These are phyloP conservation scores for Bradynema listronoti DNA, from an alignment of 1,140 invertebrate species.

Conservation along the genomic window DNA sequence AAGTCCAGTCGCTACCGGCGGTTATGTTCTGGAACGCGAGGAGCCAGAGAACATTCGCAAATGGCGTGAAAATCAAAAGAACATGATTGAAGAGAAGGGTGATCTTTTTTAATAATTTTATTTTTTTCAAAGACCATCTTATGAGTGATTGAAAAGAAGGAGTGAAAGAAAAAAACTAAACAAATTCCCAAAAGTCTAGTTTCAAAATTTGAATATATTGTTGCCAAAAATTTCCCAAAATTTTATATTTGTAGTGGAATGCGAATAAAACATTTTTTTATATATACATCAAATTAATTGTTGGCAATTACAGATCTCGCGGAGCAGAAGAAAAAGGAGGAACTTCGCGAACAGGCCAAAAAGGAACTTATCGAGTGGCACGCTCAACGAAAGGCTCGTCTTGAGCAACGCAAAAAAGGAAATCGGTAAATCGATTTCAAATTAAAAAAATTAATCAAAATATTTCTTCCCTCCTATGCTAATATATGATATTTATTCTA, in stretches of 20 bases:
- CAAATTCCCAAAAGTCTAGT: too few species aligned
- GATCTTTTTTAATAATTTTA: conserved; percentile 18
- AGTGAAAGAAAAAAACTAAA: too few species aligned
- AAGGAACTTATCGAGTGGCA: conserved; percentile 47
- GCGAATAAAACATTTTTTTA: not conserved
- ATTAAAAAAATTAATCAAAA: conserved; percentile 4
- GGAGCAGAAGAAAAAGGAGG: conserved; percentile 44
- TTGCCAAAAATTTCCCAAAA: too few species aligned
- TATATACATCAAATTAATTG: not conserved
- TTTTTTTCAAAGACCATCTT: too few species aligned
- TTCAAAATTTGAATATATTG: too few species aligned
- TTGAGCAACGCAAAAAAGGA: conserved; percentile 37
- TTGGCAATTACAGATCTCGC: conserved; percentile 33
- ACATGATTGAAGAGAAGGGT: conserved; percentile 41
- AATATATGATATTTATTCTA: not conserved
- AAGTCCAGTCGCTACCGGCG: conserved; percentile 3
- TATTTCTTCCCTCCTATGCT: conserved; percentile 5
- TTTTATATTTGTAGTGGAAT: not conserved
- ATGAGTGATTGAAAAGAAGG: too few species aligned
- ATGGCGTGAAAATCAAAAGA: conserved; percentile 39
- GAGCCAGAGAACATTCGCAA: conserved; percentile 50
- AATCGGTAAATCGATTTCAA: conserved; percentile 20
- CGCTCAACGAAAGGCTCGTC: conserved; percentile 24
- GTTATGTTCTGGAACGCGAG: conserved; percentile 22
- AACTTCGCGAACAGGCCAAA: conserved; percentile 39